phyloP scores from a whole-genome alignment of 2,113 vertebrate species.

The Epinephelus fuscoguttatus region DNA sequence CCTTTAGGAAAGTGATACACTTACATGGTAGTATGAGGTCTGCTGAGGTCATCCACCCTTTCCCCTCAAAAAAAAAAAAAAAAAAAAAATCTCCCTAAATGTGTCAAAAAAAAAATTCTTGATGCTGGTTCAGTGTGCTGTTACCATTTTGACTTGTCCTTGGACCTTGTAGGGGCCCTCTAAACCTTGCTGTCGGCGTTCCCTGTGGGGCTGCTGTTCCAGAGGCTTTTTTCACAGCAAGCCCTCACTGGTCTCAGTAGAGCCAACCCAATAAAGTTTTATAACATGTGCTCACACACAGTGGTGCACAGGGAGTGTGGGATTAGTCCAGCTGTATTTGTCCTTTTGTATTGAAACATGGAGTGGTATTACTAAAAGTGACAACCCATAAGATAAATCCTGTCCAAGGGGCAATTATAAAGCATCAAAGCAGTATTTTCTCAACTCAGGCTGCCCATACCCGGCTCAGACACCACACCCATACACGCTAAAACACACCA shows the following conservation, averaged over 20 bases:
- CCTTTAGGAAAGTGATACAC: constrained; percentile 41
- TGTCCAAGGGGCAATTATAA: constrained; percentile 3
- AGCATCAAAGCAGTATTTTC: background rate
- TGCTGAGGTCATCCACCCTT: background rate
- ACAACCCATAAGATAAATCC: background rate
- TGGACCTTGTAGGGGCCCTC: constrained; percentile 13
- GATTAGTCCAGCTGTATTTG: constrained; percentile 31
- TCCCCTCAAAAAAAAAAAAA: too few relatives aligned
- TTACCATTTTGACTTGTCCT: constrained; percentile 10
- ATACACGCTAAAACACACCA: background rate
- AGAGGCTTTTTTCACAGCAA: constrained; percentile 51
- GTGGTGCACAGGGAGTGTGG: constrained; percentile 9
- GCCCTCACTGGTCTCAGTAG: constrained; percentile 22
- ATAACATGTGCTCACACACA: constrained; percentile 33
- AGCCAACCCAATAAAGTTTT: constrained; percentile 46
- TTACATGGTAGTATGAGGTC: constrained; percentile 5
- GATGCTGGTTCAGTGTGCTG: constrained; percentile 7
- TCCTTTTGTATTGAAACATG: constrained; percentile 25
- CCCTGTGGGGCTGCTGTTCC: constrained; percentile 38
- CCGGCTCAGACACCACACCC: background rate
- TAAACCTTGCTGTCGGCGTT: constrained; percentile 43
- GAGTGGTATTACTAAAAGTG: constrained; percentile 7
- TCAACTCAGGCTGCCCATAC: background rate
- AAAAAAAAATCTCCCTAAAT: too few relatives aligned
- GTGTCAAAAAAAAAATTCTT: background rate